Base-by-base conservation (phyloP, 2,888 invertebrate species). In the Imbricaverruca yamaguchii region DNA sequence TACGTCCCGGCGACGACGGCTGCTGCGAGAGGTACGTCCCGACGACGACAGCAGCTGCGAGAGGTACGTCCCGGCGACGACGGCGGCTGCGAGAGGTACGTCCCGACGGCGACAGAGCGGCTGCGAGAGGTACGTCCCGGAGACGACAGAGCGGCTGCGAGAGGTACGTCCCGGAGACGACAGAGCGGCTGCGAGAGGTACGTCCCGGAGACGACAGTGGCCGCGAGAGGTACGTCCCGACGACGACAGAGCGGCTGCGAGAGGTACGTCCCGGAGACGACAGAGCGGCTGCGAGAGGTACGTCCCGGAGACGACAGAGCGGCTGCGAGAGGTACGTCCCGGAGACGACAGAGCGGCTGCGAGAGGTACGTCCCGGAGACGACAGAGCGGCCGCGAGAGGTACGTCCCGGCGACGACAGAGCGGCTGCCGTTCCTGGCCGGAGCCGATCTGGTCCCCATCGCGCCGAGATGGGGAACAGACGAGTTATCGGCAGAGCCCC, bases 171-270 rank as follows among this genome's bases (percentile, higher is more conserved):
- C n/a, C n/a, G n/a, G n/a, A n/a, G 88, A 86, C 84, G 87, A 85
- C 87, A 88, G 84, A n/a, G n/a, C 86, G 91, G 88, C 84, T 89
- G 86, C 86, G 74, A 74, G 55, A 74, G 74, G 74, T 74, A n/a
- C n/a, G n/a, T n/a, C n/a, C n/a, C n/a, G n/a, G n/a, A n/a, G 88
- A 86, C 84, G 87, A 85, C 87, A 88, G 84, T 86, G 91, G 88
- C 84, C 89, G 86, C 86, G 74, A 74, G 55, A 74, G 74, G 74
- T 74, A n/a, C n/a, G n/a, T n/a, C n/a, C n/a, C n/a, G n/a, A n/a
- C n/a, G 88, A 86, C 84, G 87, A 85, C 87, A 88, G 84, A n/a
- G n/a, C 86, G 91, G 88, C 84, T 89, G 86, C 86, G 74, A 74
- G 55, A 74, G 74, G 74, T 74, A n/a, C n/a, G n/a, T n/a, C n/a